Conservation (phyloP, 2,113 vertebrate species). For the Callionymus lyra region DNA sequence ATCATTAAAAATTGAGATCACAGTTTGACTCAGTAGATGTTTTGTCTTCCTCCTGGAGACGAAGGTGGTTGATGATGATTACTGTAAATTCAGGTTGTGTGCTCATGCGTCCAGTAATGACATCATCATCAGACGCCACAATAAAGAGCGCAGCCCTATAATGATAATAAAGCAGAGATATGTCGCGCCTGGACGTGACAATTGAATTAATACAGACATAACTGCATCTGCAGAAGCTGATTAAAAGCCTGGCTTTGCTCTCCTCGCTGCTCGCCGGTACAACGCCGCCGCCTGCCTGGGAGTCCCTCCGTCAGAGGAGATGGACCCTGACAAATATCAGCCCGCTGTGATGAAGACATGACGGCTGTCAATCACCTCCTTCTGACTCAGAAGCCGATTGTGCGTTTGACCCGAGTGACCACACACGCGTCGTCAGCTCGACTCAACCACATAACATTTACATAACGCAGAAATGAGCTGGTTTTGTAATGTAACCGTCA, state of each 20-base stretch:
- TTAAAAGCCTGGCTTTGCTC: conserved; percentile 30
- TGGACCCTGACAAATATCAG: conserved; percentile 63
- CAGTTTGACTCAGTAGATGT: conserved; percentile 30
- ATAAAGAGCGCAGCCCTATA: conserved; percentile 30
- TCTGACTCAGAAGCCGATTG: conserved; percentile 38
- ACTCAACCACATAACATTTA: too few relatives aligned
- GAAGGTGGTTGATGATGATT: conserved; percentile 37
- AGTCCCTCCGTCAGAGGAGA: conserved; percentile 58
- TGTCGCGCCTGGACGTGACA: conserved; percentile 30
- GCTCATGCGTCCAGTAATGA: conserved; percentile 39
- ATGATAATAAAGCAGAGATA: conserved; percentile 26
- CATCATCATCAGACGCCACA: conserved; percentile 32
- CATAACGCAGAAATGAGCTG: too few relatives aligned
- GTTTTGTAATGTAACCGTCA: too few relatives aligned
- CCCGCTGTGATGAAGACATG: conserved; percentile 53
- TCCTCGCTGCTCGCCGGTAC: too few relatives aligned
- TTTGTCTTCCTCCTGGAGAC: conserved; percentile 36
- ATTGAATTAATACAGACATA: conserved; percentile 26
- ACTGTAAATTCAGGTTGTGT: conserved; percentile 49
- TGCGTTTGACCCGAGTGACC: conserved; percentile 32
- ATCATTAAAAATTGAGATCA: conserved; percentile 49
- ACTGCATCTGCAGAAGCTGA: conserved; percentile 33
- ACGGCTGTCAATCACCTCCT: conserved; percentile 65
- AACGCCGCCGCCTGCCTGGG: conserved; percentile 25
- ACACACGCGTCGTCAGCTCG: conserved; percentile 12